Evolutionary conservation across 2,888 invertebrate species (phyloP).

Genomic region (Syritta pipiens): DNA sequence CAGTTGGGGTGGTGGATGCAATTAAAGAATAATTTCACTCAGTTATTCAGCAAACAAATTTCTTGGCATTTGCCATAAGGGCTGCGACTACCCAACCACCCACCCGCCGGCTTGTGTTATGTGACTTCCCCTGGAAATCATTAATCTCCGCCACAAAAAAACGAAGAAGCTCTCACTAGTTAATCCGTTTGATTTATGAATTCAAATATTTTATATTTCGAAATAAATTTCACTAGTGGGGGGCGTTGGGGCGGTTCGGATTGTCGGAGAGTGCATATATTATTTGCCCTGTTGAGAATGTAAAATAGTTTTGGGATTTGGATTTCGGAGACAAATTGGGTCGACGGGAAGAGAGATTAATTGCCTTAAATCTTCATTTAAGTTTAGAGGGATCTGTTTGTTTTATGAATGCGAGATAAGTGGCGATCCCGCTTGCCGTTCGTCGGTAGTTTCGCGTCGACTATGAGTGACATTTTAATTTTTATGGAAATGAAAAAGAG

Average conservation of each 20-base stretch:
- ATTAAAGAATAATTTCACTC: constrained; percentile 65
- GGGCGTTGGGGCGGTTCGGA: background rate
- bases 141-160: constrained; percentile 41
- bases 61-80: constrained; percentile 50
- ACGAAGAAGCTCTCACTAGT: constrained; percentile 19
- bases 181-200: constrained; percentile 64
- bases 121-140: constrained; percentile 37
- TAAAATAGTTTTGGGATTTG: constrained; percentile 50
- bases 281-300: constrained; percentile 13
- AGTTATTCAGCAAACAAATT: constrained; percentile 58
- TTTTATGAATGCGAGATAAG: constrained; percentile 44
- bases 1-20: constrained; percentile 56
- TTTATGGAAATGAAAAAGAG: no score
- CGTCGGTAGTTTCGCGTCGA: background rate
- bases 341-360: constrained; percentile 41
- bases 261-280: background rate
- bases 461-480: constrained; percentile 16
- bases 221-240: constrained; percentile 58
- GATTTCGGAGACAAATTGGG: constrained; percentile 52
- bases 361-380: constrained; percentile 61
- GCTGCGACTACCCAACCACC: background rate
- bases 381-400: constrained; percentile 16
- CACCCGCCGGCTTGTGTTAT: background rate
- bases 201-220: constrained; percentile 62
- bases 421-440: constrained; percentile 1